Percentiles rank a stretch among this genome's conserved stretches.
Conservation (phyloP, 2,797 vertebrate species). For the Garrulus glandarius region DNA sequence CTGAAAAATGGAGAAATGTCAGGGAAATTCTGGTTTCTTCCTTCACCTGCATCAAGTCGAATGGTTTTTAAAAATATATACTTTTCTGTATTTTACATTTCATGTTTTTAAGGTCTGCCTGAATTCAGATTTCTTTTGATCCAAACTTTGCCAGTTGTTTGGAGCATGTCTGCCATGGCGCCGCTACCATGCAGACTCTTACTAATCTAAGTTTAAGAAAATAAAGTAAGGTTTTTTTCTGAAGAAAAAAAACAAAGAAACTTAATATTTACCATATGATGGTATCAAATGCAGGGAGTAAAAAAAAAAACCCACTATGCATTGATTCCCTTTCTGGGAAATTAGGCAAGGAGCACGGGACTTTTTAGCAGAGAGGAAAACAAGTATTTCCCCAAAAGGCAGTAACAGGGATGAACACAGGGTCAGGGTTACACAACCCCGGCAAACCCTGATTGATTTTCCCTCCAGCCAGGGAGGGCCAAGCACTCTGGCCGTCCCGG, state of each 20-base stretch:
- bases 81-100: neutral
- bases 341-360: neutral
- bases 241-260: neutral
- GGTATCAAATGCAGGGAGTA: neutral
- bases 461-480: neutral
- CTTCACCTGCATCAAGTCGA: neutral
- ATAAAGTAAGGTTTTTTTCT: neutral
- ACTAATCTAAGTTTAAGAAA: neutral
- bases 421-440: neutral
- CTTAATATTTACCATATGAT: neutral
- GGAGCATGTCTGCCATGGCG: neutral
- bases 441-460: neutral
- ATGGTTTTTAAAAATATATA: neutral
- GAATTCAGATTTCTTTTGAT: neutral
- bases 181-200: rapidly evolving
- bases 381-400: neutral
- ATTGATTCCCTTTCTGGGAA: neutral
- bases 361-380: neutral
- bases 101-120: neutral
- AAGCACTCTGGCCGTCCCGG: rapidly evolving
- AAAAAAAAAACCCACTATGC: neutral
- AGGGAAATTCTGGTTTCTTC: neutral
- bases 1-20: neutral
- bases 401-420: neutral
- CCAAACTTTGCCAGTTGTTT: neutral